These are phyloP conservation scores for Julus scanicus DNA, from an alignment of 2,888 invertebrate species.

Conservation along the genomic window DNA sequence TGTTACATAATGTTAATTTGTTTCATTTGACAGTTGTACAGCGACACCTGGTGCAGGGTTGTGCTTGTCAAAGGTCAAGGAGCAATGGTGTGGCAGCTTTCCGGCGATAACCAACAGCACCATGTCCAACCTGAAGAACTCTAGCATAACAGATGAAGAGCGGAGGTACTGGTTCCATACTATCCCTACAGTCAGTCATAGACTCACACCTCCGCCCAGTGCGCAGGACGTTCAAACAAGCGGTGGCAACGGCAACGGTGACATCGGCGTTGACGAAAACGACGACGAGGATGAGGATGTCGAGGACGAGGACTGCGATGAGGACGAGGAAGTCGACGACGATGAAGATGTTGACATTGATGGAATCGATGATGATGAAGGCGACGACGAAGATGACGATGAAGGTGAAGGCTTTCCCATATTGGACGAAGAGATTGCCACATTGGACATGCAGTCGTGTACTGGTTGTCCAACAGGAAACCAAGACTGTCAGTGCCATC, in stretches of 20 bases:
- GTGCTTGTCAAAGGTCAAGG: not conserved
- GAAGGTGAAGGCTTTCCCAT: slow-evolving; percentile 56
- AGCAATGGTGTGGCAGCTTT: not conserved
- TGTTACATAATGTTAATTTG: too few relatives aligned
- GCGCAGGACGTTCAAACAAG: not conserved
- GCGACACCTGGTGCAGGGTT: not conserved
- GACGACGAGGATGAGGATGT: slow-evolving; percentile 57
- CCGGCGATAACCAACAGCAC: not conserved
- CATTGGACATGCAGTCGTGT: not conserved
- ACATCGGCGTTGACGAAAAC: slow-evolving; percentile 48
- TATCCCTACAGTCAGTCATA: not conserved
- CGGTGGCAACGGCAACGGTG: too few relatives aligned
- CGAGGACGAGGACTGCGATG: too few relatives aligned
- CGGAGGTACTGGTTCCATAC: not conserved
- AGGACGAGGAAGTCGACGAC: too few relatives aligned
- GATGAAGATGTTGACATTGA: too few relatives aligned
- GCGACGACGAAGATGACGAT: slow-evolving; percentile 56
- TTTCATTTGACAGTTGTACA: not conserved
- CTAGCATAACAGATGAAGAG: not conserved
- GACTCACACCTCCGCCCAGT: not conserved
- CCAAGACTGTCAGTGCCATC: not conserved
- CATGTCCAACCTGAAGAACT: not conserved
- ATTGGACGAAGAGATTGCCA: not conserved
- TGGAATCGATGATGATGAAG: too few relatives aligned
- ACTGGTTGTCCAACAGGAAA: not conserved